phyloP scores from a whole-genome alignment of 37 sponge, comb jelly and placozoan species.

The Spongia lamella region DNA sequence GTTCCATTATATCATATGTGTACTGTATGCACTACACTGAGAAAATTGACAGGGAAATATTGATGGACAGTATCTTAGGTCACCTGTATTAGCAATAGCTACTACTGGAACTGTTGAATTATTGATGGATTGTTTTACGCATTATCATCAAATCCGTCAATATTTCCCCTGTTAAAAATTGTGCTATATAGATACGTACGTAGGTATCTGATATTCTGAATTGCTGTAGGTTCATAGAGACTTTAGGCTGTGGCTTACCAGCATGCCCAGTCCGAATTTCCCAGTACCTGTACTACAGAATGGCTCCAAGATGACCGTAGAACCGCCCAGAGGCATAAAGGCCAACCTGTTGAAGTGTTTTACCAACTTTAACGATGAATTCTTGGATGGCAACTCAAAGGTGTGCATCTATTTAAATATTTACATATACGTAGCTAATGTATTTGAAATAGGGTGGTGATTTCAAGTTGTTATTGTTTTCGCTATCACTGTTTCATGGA shows the following conservation, averaged over 20 bases:
- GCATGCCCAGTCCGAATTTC: conserved; percentile 32
- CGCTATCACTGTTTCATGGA: conserved; percentile 94
- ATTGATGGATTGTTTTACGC: too few species aligned
- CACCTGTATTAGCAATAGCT: too few species aligned
- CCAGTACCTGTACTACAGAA: conserved; percentile 43
- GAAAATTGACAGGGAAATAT: too few species aligned
- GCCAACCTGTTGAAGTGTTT: conserved; percentile 71
- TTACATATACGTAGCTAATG: neutral
- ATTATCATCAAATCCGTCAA: neutral
- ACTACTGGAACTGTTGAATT: too few species aligned
- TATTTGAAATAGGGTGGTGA: conserved; percentile 45
- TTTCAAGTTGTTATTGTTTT: conserved; percentile 92
- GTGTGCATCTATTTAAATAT: conserved; percentile 15
- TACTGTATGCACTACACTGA: too few species aligned
- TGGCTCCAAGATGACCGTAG: conserved; percentile 44
- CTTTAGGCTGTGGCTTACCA: conserved; percentile 66
- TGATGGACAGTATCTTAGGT: too few species aligned
- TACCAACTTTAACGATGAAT: conserved; percentile 87
- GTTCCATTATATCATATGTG: conserved; percentile 3
- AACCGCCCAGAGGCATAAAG: conserved; percentile 45
- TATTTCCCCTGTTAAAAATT: neutral
- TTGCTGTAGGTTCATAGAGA: conserved; percentile 27
- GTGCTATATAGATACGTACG: neutral
- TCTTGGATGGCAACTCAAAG: conserved; percentile 80
- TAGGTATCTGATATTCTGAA: too few species aligned